phyloP scores from a whole-genome alignment of 2,113 vertebrate genomes.

The Perccottus glenii region DNA sequence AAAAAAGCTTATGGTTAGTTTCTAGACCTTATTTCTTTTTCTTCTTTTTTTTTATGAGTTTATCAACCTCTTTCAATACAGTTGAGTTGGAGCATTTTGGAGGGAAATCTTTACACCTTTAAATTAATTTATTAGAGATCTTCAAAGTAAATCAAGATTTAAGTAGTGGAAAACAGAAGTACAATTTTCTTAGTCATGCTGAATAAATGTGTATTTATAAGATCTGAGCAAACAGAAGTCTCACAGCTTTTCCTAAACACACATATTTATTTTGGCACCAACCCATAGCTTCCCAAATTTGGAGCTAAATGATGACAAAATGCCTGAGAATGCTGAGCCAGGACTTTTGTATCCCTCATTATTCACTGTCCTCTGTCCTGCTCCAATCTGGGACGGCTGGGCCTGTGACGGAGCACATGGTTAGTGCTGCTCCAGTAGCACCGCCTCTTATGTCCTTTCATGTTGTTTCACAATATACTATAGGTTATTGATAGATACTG shows the following conservation, averaged over 20 bases:
- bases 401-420: slow-evolving; percentile 28
- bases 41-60: too few species aligned
- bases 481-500: background rate
- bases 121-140: too few species aligned
- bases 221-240: background rate
- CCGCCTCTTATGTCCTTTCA: slow-evolving; percentile 63
- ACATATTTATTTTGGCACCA: slow-evolving; percentile 13
- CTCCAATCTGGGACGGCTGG: slow-evolving; percentile 58
- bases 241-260: background rate
- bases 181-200: too few species aligned
- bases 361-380: slow-evolving; percentile 54
- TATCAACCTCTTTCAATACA: too few species aligned
- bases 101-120: too few species aligned
- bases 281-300: slow-evolving; percentile 9
- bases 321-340: slow-evolving; percentile 58
- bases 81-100: too few species aligned
- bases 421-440: slow-evolving; percentile 19
- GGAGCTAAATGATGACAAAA: slow-evolving; percentile 61
- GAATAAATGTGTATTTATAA: background rate
- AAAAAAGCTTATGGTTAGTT: too few species aligned
- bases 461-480: slow-evolving; percentile 11
- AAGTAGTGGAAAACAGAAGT: too few species aligned
- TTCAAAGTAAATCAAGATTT: too few species aligned
- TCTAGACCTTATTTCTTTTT: too few species aligned
- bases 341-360: slow-evolving; percentile 69